Evolutionary conservation across 2,797 vertebrate genomes (phyloP).

Genomic region (Micrastur ruficollis): DNA sequence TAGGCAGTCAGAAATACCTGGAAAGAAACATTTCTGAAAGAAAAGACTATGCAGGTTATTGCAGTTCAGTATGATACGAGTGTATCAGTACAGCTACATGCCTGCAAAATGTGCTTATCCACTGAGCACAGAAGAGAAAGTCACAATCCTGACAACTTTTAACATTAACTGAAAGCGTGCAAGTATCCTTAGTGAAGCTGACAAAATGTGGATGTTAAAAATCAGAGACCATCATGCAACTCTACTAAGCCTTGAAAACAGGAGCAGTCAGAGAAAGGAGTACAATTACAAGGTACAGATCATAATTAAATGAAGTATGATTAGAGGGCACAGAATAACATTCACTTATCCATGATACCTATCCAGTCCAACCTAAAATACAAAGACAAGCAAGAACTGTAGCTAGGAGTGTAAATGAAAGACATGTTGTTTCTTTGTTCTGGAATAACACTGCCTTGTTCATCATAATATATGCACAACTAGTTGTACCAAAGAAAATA

Average conservation of each 20-base stretch:
- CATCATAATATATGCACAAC: not conserved
- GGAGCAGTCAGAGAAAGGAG: not conserved
- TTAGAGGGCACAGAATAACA: not conserved
- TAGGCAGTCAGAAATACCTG: not conserved
- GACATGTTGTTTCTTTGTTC: not conserved
- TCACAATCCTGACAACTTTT: not conserved
- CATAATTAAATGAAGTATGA: constrained; percentile 1
- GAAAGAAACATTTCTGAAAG: not conserved
- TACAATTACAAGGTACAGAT: not conserved
- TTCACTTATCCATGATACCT: not conserved
- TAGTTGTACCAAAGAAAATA: not conserved
- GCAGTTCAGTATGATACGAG: not conserved
- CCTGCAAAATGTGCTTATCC: not conserved
- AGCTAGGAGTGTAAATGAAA: not conserved
- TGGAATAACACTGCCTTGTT: not conserved
- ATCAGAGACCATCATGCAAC: not conserved
- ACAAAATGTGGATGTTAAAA: not conserved
- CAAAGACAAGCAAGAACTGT: not conserved
- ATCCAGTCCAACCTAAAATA: not conserved
- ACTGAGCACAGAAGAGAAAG: not conserved
- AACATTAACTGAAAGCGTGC: not conserved
- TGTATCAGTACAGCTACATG: not conserved
- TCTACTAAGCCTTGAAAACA: not conserved
- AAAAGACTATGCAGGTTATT: not conserved
- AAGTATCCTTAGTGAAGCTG: not conserved